Evolutionary conservation across 2,797 vertebrate genomes (phyloP).

Genomic region (Phalanger gymnotis): DNA sequence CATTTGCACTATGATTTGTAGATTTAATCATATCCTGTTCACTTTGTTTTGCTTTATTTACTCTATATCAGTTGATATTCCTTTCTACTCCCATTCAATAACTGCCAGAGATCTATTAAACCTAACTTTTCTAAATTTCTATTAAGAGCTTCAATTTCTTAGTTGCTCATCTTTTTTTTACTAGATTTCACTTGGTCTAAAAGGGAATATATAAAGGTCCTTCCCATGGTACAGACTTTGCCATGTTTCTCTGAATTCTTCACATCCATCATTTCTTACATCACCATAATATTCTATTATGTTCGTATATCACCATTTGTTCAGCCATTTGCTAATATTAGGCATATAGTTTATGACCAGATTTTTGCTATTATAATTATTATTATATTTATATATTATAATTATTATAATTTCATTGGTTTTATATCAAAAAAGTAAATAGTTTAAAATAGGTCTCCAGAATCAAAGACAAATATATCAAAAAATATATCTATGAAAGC

Average conservation of each 20-base stretch:
- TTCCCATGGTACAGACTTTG: background rate
- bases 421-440: constrained; percentile 55
- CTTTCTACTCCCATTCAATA: background rate
- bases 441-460: constrained; percentile 35
- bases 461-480: constrained; percentile 30
- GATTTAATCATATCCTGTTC: background rate
- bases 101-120: background rate
- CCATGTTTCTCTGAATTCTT: background rate
- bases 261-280: background rate
- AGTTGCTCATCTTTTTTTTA: background rate
- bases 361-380: background rate
- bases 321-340: background rate
- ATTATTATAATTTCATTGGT: background rate
- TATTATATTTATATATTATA: too few species aligned
- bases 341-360: background rate
- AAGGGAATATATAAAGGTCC: background rate
- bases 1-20: background rate
- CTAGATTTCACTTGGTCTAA: background rate
- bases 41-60: background rate
- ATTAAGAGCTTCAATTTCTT: background rate
- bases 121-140: background rate
- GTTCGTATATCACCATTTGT: background rate
- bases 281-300: background rate
- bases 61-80: background rate
- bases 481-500: constrained; percentile 10